phyloP scores from a whole-genome alignment of 2,113 vertebrate species.

The Pituophis catenifer region DNA sequence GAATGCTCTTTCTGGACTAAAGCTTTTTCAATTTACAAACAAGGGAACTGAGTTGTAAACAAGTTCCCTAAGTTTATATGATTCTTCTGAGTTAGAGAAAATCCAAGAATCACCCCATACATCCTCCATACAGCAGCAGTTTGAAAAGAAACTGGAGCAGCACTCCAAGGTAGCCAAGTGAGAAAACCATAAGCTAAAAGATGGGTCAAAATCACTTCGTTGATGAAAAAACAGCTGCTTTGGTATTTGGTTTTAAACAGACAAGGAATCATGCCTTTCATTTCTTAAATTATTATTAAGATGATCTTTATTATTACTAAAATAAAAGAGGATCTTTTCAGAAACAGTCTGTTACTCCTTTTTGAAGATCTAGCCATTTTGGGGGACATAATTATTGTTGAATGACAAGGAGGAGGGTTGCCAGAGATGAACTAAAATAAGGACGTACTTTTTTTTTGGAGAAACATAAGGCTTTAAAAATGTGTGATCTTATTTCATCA shows the following conservation, averaged over 20 bases:
- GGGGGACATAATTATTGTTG: not conserved
- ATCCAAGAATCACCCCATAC: not conserved
- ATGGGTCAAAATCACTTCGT: not conserved
- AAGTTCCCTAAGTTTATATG: not conserved
- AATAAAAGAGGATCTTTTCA: not conserved
- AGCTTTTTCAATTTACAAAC: not conserved
- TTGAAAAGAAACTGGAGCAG: not conserved
- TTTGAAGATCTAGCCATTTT: not conserved
- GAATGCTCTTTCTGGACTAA: not conserved
- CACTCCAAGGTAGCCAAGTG: not conserved
- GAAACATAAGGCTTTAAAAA: not conserved
- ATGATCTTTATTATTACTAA: not conserved
- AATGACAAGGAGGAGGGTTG: not conserved
- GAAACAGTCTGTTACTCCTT: not conserved
- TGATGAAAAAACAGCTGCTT: not conserved
- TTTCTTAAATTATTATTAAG: not conserved
- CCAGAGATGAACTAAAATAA: not conserved
- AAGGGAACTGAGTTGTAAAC: not conserved
- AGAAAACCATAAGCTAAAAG: not conserved
- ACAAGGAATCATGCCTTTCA: not conserved
- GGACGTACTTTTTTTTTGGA: not conserved
- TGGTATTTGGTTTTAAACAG: not conserved
- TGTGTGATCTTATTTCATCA: not conserved
- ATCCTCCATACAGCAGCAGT: not conserved
- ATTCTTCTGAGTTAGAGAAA: not conserved